Evolutionary conservation across 2,888 invertebrate genomes (phyloP), one percentile per base, ranked within the genome.

Genomic region (Lasioglossum oenotherae): DNA sequence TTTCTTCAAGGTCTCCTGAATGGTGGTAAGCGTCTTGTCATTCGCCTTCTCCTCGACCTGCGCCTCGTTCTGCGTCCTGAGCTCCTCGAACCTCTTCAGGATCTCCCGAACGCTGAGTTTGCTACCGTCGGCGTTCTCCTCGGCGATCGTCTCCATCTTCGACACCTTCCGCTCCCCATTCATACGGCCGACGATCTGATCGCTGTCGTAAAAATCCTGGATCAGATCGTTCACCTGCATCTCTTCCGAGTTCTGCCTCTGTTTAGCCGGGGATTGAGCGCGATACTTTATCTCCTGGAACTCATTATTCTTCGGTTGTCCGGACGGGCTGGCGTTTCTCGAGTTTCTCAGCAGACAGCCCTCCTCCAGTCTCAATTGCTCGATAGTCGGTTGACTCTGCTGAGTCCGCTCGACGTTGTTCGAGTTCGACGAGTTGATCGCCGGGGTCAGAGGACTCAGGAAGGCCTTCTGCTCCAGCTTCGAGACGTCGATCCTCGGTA

Each of bases 91-190:
- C 88, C 98, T 96, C 80, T 98, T 98, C 91, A 98, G 96, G 91
- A 98, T 98, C 94, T 98, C 98, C 94, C 97, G 97, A 88, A 98
- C 98, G 88, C 98, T 98, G 92, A 98, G 96, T 95, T 98, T 98
- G n/a, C 97, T 97, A 0, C 93, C 94, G 94, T 98, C 98, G 73
- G 96, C 96, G 57, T 96, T 96, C 93, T 98, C 98, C 95, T 98
- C 98, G 83, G 97, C 96, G 88, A 98, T 98, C 76, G 98, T 98
- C 95, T 98, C 98, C 98, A 98, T 98, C 82, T 94, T 95, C 1
- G 94, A 93, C 46, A 93, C 77, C 76, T 94, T 94, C 10, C 93
- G 88, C 19, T 94, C 93, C 8, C 93, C 93, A 73, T 92, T 83
- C 46, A 89, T 83, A 0, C 87, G 75, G 23, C 89, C 87, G 0